A percentile compares a stretch with the other conserved stretches of the same genome.
Conservation (phyloP, 2,888 invertebrate genomes). For the Uropetala carovei region DNA sequence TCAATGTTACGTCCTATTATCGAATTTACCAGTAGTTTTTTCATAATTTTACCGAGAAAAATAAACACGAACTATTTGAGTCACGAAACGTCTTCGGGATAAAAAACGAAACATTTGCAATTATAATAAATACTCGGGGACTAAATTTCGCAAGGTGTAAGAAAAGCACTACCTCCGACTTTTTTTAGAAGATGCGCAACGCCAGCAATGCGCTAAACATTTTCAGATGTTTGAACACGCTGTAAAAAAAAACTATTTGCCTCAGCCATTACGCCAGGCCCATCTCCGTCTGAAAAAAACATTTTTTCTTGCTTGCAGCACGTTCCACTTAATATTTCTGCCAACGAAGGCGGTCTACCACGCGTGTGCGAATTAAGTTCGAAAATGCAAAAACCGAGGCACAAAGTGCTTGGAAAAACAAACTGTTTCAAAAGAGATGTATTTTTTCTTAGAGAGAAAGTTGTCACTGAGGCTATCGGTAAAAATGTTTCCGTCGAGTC, state of each 20-base stretch:
- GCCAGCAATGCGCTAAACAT: background rate
- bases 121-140: background rate
- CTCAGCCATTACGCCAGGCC: background rate
- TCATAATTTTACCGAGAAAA: too few relatives aligned
- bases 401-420: background rate
- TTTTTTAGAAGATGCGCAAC: background rate
- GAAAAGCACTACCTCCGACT: background rate
- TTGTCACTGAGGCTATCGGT: too few relatives aligned
- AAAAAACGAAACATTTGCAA: background rate
- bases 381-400: background rate
- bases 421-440: background rate
- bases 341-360: background rate
- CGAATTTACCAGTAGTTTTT: too few relatives aligned
- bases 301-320: background rate
- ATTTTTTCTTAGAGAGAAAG: too few relatives aligned
- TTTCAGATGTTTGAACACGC: background rate
- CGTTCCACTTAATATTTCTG: slow-evolving; percentile 18
- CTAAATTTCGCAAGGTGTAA: background rate
- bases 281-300: background rate
- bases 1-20: too few relatives aligned
- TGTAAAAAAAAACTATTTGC: background rate
- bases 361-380: background rate
- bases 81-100: background rate
- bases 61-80: too few relatives aligned
- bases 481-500: too few relatives aligned